These are phyloP conservation scores for Clavelina lepadiformis DNA, from an alignment of 23 tunicate genomes.

Conservation along the genomic window DNA sequence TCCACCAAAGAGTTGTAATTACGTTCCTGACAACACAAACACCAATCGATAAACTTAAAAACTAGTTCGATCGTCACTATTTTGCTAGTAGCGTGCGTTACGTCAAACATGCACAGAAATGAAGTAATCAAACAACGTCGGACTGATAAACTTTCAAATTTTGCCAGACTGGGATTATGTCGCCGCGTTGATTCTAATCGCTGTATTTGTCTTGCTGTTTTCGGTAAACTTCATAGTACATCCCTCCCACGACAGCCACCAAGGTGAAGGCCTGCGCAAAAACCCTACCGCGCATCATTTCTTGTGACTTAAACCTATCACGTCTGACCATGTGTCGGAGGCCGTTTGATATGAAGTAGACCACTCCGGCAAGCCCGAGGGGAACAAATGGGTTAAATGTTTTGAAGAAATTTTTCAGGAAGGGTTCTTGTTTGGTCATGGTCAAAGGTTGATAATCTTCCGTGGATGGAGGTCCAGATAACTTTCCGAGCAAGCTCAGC, in stretches of 20 bases:
- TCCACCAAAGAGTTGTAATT: too few relatives aligned
- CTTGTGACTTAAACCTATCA: conserved; percentile 38
- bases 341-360: conserved; percentile 56
- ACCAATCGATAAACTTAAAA: too few relatives aligned
- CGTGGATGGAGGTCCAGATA: conserved; percentile 38
- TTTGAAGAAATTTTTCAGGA: conserved; percentile 12
- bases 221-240: conserved; percentile 29
- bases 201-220: too few relatives aligned
- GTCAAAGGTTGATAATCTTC: conserved; percentile 37
- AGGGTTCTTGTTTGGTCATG: background rate
- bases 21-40: too few relatives aligned
- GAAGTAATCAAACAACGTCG: too few relatives aligned
- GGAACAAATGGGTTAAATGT: conserved; percentile 77
- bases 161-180: too few relatives aligned
- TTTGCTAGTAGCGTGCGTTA: too few relatives aligned
- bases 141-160: too few relatives aligned
- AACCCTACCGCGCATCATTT: conserved; percentile 88
- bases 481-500: conserved; percentile 22
- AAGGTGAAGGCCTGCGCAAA: conserved; percentile 73
- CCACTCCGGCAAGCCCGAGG: conserved; percentile 58
- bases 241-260: conserved; percentile 43
- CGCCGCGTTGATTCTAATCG: too few relatives aligned
- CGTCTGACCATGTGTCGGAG: conserved; percentile 47
- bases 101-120: too few relatives aligned
- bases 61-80: too few relatives aligned